These are phyloP conservation scores for Zygaena filipendulae DNA, from an alignment of 2,888 invertebrate genomes.

Conservation along the genomic window DNA sequence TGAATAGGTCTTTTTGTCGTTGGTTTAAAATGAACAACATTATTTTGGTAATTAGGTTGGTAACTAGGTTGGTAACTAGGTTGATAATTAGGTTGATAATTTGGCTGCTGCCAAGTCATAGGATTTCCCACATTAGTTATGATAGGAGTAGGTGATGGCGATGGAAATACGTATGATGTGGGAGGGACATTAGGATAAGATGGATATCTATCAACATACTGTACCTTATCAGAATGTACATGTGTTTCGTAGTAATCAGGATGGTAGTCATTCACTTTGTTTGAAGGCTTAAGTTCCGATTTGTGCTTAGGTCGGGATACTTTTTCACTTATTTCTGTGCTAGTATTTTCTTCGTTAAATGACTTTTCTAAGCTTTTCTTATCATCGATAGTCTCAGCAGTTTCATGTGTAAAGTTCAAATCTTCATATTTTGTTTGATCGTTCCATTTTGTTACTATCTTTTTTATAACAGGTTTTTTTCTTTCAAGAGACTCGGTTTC, in stretches of 20 bases:
- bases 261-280: neutral
- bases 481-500: conserved; percentile 13
- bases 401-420: conserved; percentile 51
- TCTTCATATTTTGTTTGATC: conserved; percentile 55
- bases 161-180: conserved; percentile 36
- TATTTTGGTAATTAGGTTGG: conserved; percentile 7
- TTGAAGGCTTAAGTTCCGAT: neutral
- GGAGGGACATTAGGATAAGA: conserved; percentile 28
- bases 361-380: conserved; percentile 22
- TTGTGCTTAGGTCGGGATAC: neutral
- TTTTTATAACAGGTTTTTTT: conserved; percentile 43
- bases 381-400: too few relatives aligned
- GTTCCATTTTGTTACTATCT: conserved; percentile 64
- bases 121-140: conserved; percentile 58
- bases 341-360: conserved; percentile 20
- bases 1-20: conserved; percentile 37
- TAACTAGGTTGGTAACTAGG: conserved; percentile 19
- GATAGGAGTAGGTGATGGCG: conserved; percentile 42
- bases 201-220: conserved; percentile 31
- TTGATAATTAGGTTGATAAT: conserved; percentile 12
- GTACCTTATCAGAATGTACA: conserved; percentile 37
- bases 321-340: conserved; percentile 13
- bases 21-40: conserved; percentile 22
- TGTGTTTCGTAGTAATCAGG: conserved; percentile 35
- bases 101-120: conserved; percentile 30